Percentiles rank a stretch among this genome's conserved stretches.
Conservation (phyloP, 2,797 vertebrate species). For the Aldrovandia affinis region DNA sequence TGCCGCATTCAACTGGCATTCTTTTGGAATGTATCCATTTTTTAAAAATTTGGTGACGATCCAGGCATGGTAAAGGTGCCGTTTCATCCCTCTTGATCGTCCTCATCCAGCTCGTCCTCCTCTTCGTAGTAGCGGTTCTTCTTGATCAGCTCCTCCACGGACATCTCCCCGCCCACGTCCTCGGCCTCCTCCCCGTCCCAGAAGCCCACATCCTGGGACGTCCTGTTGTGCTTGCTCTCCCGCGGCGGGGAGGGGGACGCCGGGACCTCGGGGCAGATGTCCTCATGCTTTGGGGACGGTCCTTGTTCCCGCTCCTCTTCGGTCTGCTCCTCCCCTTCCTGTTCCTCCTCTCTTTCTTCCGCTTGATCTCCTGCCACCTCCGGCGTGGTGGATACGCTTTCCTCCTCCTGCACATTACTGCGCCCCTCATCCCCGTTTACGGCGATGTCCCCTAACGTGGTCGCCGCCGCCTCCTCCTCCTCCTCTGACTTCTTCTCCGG, state of each 20-base stretch:
- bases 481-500: slow-evolving; percentile 41
- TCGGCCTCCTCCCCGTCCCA: slow-evolving; percentile 82
- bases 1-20: neutral
- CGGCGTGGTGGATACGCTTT: slow-evolving; percentile 11
- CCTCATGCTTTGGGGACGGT: slow-evolving; percentile 52
- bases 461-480: slow-evolving; percentile 51
- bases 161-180: slow-evolving; percentile 71
- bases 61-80: neutral
- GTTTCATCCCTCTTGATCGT: slow-evolving; percentile 45
- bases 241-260: slow-evolving; percentile 61
- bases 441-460: slow-evolving; percentile 50
- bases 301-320: slow-evolving; percentile 47
- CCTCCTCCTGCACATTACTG: slow-evolving; percentile 26
- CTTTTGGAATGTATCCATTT: slow-evolving; percentile 5
- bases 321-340: slow-evolving; percentile 42
- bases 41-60: neutral
- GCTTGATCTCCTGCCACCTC: slow-evolving; percentile 39
- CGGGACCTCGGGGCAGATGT: slow-evolving; percentile 60
- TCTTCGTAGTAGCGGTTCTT: slow-evolving; percentile 88
- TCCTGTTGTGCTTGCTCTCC: slow-evolving; percentile 63
- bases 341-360: slow-evolving; percentile 43
- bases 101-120: slow-evolving; percentile 79
- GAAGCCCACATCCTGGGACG: slow-evolving; percentile 83
- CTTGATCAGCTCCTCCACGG: slow-evolving; percentile 94
- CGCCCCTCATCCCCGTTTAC: slow-evolving; percentile 57